Percentiles rank a stretch among this genome's conserved stretches.
Conservation (phyloP, 1,140 invertebrate species). For the Bacillus rossius region DNA sequence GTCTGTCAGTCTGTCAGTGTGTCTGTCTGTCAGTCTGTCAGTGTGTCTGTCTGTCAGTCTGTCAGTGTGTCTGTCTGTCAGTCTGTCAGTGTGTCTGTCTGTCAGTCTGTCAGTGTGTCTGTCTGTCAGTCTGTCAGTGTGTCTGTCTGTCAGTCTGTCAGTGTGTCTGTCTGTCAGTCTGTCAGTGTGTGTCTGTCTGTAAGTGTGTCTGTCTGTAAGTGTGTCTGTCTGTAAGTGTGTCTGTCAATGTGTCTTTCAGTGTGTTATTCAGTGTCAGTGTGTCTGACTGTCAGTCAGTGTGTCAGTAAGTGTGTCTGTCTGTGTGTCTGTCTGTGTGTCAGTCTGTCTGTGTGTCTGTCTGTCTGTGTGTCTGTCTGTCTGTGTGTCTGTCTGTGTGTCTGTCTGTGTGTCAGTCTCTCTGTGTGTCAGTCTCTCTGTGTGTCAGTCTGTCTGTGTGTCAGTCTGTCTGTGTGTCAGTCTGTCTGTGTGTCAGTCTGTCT, state of each 20-base stretch:
- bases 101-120: conserved; percentile 33
- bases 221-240: too few species aligned
- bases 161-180: conserved; percentile 27
- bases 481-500: conserved; percentile 28
- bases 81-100: conserved; percentile 31
- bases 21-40: conserved; percentile 28
- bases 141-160: conserved; percentile 28
- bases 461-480: conserved; percentile 25
- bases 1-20: conserved; percentile 26
- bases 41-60: conserved; percentile 30
- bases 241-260: too few species aligned
- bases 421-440: conserved; percentile 19
- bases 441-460: conserved; percentile 32
- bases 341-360: conserved; percentile 33
- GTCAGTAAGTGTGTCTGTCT: too few species aligned
- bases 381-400: conserved; percentile 29
- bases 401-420: conserved; percentile 29
- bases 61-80: conserved; percentile 31
- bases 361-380: conserved; percentile 27
- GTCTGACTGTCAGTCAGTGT: conserved; percentile 26
- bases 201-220: too few species aligned
- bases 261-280: conserved; percentile 26
- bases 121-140: conserved; percentile 26
- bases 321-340: conserved; percentile 25
- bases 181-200: too few species aligned